Evolutionary conservation across 2,888 invertebrate species (phyloP).

Genomic region (Laothoe populi): DNA sequence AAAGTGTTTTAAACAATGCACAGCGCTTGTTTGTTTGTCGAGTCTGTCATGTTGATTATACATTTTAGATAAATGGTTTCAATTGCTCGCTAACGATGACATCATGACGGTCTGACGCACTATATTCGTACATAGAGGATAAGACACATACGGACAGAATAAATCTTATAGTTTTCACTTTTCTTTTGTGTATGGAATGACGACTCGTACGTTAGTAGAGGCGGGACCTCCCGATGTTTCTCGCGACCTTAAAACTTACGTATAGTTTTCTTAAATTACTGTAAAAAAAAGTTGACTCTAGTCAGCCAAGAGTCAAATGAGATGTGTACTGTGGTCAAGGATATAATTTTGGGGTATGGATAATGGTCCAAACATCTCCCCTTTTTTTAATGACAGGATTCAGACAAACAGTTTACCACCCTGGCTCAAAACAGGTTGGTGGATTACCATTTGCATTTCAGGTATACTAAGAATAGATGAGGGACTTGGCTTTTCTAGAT

Average conservation of each 20-base stretch:
- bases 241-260: slow-evolving; percentile 3
- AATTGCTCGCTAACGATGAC: slow-evolving; percentile 56
- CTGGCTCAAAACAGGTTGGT: no score
- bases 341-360: no score
- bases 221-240: slow-evolving; percentile 1
- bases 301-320: no score
- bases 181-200: slow-evolving; percentile 1
- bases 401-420: no score
- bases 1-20: not conserved
- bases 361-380: no score
- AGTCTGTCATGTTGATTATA: slow-evolving; percentile 32
- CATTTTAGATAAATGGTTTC: slow-evolving; percentile 42
- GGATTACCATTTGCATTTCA: no score
- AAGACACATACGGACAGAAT: slow-evolving; percentile 37
- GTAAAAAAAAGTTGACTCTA: not conserved
- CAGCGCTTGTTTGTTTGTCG: slow-evolving; percentile 16
- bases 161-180: slow-evolving; percentile 28
- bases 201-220: not conserved
- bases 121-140: slow-evolving; percentile 36
- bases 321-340: no score
- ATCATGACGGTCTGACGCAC: slow-evolving; percentile 48
- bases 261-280: no score
- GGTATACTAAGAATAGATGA: no score
- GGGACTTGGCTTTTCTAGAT: no score
- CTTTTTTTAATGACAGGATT: no score